Evolutionary conservation across 1,140 invertebrate genomes (phyloP), one percentile per base, ranked within the genome.

Genomic region (Neotoxoptera formosana): DNA sequence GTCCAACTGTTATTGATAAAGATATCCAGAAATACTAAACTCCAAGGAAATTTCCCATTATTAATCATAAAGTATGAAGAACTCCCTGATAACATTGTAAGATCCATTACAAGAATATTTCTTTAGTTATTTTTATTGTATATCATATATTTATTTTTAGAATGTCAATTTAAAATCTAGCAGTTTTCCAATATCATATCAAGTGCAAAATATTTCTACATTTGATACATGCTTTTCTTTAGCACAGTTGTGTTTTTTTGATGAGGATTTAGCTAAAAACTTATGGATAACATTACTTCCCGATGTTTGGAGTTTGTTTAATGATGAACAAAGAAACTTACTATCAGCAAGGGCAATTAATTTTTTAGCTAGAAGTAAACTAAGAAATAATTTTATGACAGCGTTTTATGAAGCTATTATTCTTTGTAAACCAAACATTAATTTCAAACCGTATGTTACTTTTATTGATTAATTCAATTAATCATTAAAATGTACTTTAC

Each of bases 331-430:
- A 56, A 86, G 48, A 56, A 53, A 30, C 0, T 41, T 67, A 53
- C 56, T 93, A 21, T 51, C 91, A 0, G 7, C 9, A 14, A 83
- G n/a, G 8, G 47, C 81, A 51, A 45, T 56, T 0, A 11, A 86
- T n/a, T 93, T 84, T 67, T 93, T 93, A 53, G 23, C 76, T n/a
- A 93, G 30, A 8, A 93, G 91, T 36, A 81, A 86, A 51, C 8
- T 84, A 41, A 84, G 53, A 84, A 93, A 93, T 86, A 83, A 86
- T 8, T 93, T 93, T 86, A 84, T 84, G 91, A 56, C 81, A n/a
- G 67, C n/a, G 20, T 84, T 93, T 93, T 93, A 93, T 86, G 91
- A 93, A 53, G 45, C 91, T 30, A 51, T 93, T 93, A 45, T 41
- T n/a, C 48, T 93, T 41, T 93, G 91, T 86, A 36, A 93, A 84